phyloP scores from a whole-genome alignment of 2,888 invertebrate genomes.

The Eremobia ochroleuca region DNA sequence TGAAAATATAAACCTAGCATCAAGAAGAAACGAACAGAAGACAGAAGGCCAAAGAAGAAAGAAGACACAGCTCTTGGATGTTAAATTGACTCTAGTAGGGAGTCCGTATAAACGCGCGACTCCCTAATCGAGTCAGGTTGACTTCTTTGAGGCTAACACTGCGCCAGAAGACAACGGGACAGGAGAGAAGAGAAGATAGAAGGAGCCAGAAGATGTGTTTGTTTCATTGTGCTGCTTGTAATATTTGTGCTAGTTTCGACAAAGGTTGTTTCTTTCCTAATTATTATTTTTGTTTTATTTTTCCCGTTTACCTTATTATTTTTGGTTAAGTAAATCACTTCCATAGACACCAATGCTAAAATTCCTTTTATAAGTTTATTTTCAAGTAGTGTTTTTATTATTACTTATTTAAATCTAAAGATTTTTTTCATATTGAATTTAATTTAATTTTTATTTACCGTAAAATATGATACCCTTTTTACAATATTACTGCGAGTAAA shows the following conservation, averaged over 20 bases:
- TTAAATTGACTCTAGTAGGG: conserved; percentile 99
- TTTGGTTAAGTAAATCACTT: not conserved
- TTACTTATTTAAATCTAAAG: not conserved
- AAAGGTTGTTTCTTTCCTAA: not conserved
- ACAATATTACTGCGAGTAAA: conserved; percentile 32
- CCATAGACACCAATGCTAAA: not conserved
- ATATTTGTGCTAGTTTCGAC: not conserved
- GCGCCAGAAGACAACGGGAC: conserved; percentile 61
- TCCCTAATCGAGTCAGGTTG: conserved; percentile 99
- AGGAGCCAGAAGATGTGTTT: conserved; percentile 16
- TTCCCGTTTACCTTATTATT: not conserved
- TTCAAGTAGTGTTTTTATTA: not conserved
- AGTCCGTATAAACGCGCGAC: conserved; percentile 97
- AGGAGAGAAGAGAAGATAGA: conserved; percentile 29
- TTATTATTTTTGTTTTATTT: not conserved
- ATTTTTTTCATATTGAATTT: not conserved
- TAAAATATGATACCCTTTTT: conserved; percentile 17
- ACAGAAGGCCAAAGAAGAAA: conserved; percentile 65
- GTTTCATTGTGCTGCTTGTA: conserved; percentile 16
- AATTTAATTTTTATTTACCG: not conserved
- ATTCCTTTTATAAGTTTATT: not conserved
- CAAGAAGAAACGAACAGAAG: conserved; percentile 59
- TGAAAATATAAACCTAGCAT: conserved; percentile 22
- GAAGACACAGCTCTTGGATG: conserved; percentile 93
- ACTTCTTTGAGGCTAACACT: conserved; percentile 95